A percentile compares a stretch with the other conserved stretches of the same genome.
Evolutionary conservation across 2,888 invertebrate species (phyloP).

Genomic region (Syritta pipiens): DNA sequence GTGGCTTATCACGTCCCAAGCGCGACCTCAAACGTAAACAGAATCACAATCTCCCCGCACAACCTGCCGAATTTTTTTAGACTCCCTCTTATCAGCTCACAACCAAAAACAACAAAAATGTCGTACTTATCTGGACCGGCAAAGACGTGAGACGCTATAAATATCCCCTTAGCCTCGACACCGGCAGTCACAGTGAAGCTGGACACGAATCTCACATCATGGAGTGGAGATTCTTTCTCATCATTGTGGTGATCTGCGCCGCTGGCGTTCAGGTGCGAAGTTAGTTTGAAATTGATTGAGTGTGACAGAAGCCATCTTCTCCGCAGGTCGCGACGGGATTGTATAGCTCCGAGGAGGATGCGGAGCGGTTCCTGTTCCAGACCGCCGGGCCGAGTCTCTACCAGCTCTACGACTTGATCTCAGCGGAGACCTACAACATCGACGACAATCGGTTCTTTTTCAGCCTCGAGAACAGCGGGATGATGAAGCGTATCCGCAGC

Average conservation of each 20-base stretch:
- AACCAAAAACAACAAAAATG: no score
- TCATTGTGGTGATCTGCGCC: conserved; percentile 10
- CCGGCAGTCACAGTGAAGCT: not conserved
- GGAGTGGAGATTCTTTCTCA: conserved; percentile 6
- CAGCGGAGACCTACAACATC: conserved; percentile 74
- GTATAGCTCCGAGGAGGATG: conserved; percentile 72
- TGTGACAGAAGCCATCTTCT: no score
- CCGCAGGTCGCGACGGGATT: conserved; percentile 35
- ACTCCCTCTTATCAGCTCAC: no score
- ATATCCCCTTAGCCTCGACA: not conserved
- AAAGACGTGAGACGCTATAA: conserved; percentile 32
- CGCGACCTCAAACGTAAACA: not conserved
- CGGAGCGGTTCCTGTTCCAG: conserved; percentile 72
- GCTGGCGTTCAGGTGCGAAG: no score
- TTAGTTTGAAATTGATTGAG: no score
- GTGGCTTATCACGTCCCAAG: not conserved
- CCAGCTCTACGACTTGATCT: conserved; percentile 75
- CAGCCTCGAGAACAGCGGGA: conserved; percentile 72
- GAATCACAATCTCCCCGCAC: no score
- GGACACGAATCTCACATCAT: conserved; percentile 5
- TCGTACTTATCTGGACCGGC: not conserved
- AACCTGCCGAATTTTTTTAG: no score
- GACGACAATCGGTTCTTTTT: conserved; percentile 75
- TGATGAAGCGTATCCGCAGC: no score
- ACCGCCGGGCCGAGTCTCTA: conserved; percentile 74